Evolutionary conservation across 1,140 invertebrate species (phyloP).

Genomic region (Stegodyphus dumicola): DNA sequence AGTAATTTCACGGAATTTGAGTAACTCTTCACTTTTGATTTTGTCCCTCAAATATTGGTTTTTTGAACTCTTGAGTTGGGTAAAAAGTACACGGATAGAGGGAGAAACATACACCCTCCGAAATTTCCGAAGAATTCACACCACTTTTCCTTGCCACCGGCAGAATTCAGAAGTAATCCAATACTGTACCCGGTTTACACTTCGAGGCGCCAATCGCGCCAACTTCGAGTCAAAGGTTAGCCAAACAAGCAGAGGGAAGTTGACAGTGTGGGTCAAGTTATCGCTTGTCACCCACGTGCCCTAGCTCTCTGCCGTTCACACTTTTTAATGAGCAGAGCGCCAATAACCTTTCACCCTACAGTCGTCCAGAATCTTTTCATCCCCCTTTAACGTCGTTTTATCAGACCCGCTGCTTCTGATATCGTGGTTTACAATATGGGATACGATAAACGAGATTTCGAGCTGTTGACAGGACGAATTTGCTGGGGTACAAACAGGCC

Average conservation of each 20-base stretch:
- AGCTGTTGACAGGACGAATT: slow-evolving; percentile 46
- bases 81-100: no score
- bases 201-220: slow-evolving; percentile 54
- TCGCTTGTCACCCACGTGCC: slow-evolving; percentile 55
- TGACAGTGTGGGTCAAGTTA: slow-evolving; percentile 33
- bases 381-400: slow-evolving; percentile 38
- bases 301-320: slow-evolving; percentile 59
- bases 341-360: slow-evolving; percentile 44
- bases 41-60: no score
- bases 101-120: no score
- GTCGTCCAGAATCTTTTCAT: neutral
- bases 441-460: slow-evolving; percentile 31
- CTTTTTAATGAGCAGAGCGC: slow-evolving; percentile 57
- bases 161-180: neutral
- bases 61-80: no score
- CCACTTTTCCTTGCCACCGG: neutral
- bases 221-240: slow-evolving; percentile 46
- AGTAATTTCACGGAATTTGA: no score
- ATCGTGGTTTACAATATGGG: slow-evolving; percentile 41
- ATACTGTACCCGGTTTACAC: slow-evolving; percentile 48
- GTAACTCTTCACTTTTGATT: no score
- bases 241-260: slow-evolving; percentile 19
- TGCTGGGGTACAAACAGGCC: slow-evolving; percentile 4
- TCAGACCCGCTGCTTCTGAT: slow-evolving; percentile 18
- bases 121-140: no score